phyloP scores from a whole-genome alignment of 2,113 vertebrate genomes.

The Procapra przewalskii region DNA sequence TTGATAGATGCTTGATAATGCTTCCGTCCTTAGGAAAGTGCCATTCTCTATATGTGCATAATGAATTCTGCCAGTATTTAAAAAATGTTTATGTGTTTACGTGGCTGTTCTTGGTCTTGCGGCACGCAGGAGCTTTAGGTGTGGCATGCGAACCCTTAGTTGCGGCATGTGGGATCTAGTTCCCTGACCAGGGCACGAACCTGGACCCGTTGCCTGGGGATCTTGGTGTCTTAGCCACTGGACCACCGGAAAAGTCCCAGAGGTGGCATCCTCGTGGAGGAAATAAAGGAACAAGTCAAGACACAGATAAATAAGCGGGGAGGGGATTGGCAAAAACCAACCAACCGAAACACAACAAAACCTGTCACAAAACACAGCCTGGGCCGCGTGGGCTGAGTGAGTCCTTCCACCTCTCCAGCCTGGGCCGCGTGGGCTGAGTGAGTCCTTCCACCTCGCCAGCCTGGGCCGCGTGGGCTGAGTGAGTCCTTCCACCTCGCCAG shows the following conservation, averaged over 20 bases:
- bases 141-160: background rate
- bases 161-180: background rate
- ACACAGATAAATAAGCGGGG: background rate
- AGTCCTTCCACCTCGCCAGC: too few relatives aligned
- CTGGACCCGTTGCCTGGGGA: background rate
- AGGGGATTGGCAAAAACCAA: background rate
- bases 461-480: too few relatives aligned
- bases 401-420: too few relatives aligned
- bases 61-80: background rate
- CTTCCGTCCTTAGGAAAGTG: background rate
- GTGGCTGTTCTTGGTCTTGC: background rate
- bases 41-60: background rate
- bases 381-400: too few relatives aligned
- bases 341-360: background rate
- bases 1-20: background rate
- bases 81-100: background rate
- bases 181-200: background rate
- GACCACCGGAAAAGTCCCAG: background rate
- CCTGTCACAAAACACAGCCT: background rate
- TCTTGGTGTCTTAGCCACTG: background rate
- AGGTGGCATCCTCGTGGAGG: background rate
- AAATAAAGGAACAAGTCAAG: background rate
- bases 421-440: too few relatives aligned
- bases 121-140: background rate
- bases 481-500: background rate